A percentile compares a stretch with the other conserved stretches of the same genome.
phyloP scores from a whole-genome alignment of 1,140 invertebrate genomes.

The Drosophila gunungcola region DNA sequence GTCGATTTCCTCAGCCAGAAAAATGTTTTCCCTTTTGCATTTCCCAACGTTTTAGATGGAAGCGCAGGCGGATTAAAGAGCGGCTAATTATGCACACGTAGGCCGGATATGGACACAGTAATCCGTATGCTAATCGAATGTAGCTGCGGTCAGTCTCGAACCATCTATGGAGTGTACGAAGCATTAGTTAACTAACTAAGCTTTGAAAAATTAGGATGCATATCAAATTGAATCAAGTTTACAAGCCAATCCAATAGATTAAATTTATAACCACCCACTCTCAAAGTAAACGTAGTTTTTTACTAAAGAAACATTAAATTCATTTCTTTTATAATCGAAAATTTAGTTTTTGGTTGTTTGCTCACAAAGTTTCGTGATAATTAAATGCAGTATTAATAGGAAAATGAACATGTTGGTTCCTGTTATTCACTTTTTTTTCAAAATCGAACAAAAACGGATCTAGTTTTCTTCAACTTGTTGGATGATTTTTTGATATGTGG shows the following conservation, averaged over 20 bases:
- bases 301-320: too few relatives aligned
- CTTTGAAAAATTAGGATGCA: constrained; percentile 15
- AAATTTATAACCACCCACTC: too few relatives aligned
- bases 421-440: too few relatives aligned
- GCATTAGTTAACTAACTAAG: constrained; percentile 30
- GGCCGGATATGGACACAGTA: constrained; percentile 96
- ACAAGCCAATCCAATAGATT: background rate
- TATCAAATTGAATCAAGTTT: constrained; percentile 1
- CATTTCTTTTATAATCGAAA: too few relatives aligned
- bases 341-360: too few relatives aligned
- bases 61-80: constrained; percentile 21
- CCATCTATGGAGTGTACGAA: constrained; percentile 40
- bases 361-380: too few relatives aligned
- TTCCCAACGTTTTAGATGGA: constrained; percentile 6
- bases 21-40: constrained; percentile 15
- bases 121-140: constrained; percentile 80
- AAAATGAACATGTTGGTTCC: too few relatives aligned
- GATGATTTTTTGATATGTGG: background rate
- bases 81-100: constrained; percentile 86
- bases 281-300: background rate
- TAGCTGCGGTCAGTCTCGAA: constrained; percentile 22
- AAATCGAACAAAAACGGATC: background rate
- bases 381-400: too few relatives aligned
- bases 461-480: background rate
- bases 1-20: constrained; percentile 2